phyloP scores from a whole-genome alignment of 2,888 invertebrate genomes.

The Melinaea menophilus region DNA sequence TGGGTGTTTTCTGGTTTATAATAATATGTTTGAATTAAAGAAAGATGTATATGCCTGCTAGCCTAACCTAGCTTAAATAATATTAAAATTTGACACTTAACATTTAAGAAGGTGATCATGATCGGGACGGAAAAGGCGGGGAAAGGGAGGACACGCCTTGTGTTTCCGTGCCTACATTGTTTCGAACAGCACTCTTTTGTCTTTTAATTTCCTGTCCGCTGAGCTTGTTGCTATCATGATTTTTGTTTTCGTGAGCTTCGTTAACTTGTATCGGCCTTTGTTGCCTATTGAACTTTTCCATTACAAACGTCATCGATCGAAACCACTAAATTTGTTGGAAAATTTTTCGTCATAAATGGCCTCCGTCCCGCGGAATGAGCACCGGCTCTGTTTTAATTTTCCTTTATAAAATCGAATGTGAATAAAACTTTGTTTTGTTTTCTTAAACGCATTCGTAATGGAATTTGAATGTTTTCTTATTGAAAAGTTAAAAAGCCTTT shows the following conservation, averaged over 20 bases:
- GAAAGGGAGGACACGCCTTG: conserved; percentile 57
- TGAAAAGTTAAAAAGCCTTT: conserved; percentile 54
- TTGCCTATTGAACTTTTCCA: conserved; percentile 76
- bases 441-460: conserved; percentile 43
- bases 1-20: conserved; percentile 5
- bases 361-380: conserved; percentile 52
- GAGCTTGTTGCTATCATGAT: conserved; percentile 67
- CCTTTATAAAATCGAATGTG: conserved; percentile 56
- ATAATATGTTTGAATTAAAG: neutral
- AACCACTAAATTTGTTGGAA: conserved; percentile 71
- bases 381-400: conserved; percentile 50
- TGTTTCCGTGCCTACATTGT: conserved; percentile 71
- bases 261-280: conserved; percentile 74
- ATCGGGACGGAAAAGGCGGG: conserved; percentile 51
- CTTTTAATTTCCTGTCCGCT: conserved; percentile 76
- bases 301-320: conserved; percentile 71
- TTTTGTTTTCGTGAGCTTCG: conserved; percentile 74
- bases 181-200: conserved; percentile 72
- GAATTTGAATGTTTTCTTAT: conserved; percentile 68
- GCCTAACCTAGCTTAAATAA: conserved; percentile 9
- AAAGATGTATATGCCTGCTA: neutral
- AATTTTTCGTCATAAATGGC: conserved; percentile 56
- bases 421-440: conserved; percentile 56
- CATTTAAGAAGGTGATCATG: conserved; percentile 44
- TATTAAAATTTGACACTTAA: conserved; percentile 16